Base-by-base conservation (phyloP, 2,888 invertebrate species). In the Metalampra italica region DNA sequence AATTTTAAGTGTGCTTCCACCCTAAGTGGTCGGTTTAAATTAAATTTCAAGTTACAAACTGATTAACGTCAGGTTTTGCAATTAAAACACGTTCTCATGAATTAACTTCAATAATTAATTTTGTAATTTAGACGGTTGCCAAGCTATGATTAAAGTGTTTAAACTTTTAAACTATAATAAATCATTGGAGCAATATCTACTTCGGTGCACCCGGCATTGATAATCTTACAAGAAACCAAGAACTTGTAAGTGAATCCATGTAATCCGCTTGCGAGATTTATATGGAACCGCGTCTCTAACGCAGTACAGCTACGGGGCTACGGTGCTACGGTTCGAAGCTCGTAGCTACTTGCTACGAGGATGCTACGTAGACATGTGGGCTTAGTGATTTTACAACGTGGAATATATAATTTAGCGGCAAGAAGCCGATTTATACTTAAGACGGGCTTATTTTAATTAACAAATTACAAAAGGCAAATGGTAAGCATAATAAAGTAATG, bases 181-280 rank as follows among this genome's bases (percentile, higher is more conserved):
- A 22, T 22, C 22, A 22, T 22, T 22, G 22, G 22, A 22, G 22
- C 5, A 22, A 32, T 32, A 32, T 32, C 32, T 11, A 32, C 11
- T 9, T 74, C 63, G 66, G 70, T 68, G 71, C 71, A 72, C 65
- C 67, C 68, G 66, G 71, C 71, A 75, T 74, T 75, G 78, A 78
- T 75, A 75, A 22, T 72, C 75, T 71, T 66, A 64, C 63, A 66
- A 75, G 68, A 70, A 69, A 74, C 69, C 70, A 75, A 75, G 77
- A 78, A 80, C 77, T 78, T 78, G 77, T 77, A 71, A 80, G 75
- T 66, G 71, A 71, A 79, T 77, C 72, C 70, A 56, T 68, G 69
- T 82, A 83, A 84, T 83, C 81, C 78, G 66, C 64, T 51, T 66
- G 64, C 63, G 68, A 80, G 82, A 83, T 83, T 82, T 83, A 79